A percentile compares a stretch with the other conserved stretches of the same genome.
These are phyloP conservation scores for Melanerpes formicivorus DNA, from an alignment of 2,113 vertebrate genomes.

Conservation along the genomic window DNA sequence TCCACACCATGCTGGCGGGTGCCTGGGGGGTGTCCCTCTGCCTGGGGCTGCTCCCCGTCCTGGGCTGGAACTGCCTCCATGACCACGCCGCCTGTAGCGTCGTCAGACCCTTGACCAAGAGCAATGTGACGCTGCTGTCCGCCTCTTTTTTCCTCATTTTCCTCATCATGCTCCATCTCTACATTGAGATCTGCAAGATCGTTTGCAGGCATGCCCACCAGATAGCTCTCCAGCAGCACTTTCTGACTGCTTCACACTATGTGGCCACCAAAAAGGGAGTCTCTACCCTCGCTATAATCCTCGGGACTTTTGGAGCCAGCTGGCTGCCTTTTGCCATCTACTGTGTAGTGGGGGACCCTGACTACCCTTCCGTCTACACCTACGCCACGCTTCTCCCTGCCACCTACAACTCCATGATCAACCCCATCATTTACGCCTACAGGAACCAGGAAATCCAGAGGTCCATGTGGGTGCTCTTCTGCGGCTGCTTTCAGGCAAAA, in stretches of 20 bases:
- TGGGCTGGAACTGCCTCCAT: conserved; percentile 96
- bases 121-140: conserved; percentile 89
- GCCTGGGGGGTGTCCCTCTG: conserved; percentile 92
- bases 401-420: conserved; percentile 99
- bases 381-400: conserved; percentile 95
- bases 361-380: conserved; percentile 91
- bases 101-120: conserved; percentile 90
- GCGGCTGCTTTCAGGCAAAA: conserved; percentile 91
- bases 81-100: conserved; percentile 88
- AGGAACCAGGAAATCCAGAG: conserved; percentile 96
- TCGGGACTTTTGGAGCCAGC: conserved; percentile 95
- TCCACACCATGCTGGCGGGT: conserved; percentile 89
- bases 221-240: conserved; percentile 98
- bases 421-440: conserved; percentile 99
- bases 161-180: conserved; percentile 91
- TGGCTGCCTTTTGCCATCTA: conserved; percentile 98
- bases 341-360: conserved; percentile 89
- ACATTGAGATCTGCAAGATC: conserved; percentile 96
- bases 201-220: conserved; percentile 96
- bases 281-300: conserved; percentile 92
- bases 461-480: conserved; percentile 91
- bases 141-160: conserved; percentile 91
- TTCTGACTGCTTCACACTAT: conserved; percentile 91
- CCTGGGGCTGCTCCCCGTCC: conserved; percentile 89
- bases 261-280: conserved; percentile 95